Percentiles rank a stretch among this genome's conserved stretches.
These are phyloP conservation scores for Eubasilissa splendida DNA, from an alignment of 2,888 invertebrate species.

Conservation along the genomic window DNA sequence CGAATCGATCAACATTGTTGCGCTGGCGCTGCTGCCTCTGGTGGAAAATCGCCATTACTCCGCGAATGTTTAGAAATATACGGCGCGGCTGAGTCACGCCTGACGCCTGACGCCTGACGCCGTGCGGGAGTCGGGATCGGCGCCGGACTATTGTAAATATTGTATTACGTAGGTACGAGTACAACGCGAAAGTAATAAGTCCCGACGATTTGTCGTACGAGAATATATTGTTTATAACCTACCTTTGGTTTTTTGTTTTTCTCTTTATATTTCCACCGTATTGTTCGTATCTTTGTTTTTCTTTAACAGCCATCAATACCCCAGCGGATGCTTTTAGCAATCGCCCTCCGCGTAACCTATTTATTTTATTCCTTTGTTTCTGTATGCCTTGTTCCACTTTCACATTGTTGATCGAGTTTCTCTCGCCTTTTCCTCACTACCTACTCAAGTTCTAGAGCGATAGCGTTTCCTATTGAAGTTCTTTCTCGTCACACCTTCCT, in stretches of 20 bases:
- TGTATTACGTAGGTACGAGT: no score
- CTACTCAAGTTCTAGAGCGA: no score
- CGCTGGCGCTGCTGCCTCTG: background rate
- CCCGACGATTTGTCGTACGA: no score
- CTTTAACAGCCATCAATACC: background rate
- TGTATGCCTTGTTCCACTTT: background rate
- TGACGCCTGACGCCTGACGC: slow-evolving; percentile 9
- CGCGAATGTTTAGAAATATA: background rate
- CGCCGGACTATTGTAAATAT: no score
- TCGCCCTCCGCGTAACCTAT: slow-evolving; percentile 9
- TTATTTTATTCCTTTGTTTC: background rate
- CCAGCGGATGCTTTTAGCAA: background rate
- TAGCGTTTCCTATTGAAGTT: no score
- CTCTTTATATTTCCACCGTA: slow-evolving; percentile 1
- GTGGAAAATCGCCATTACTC: background rate
- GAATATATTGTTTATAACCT: no score
- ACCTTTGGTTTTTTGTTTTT: slow-evolving; percentile 6
- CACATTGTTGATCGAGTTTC: background rate
- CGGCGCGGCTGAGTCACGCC: background rate
- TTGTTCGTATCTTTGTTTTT: background rate
- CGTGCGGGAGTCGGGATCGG: background rate
- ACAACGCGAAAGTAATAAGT: no score
- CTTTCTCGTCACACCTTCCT: no score
- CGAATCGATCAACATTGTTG: slow-evolving; percentile 22
- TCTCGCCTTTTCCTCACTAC: background rate